Percentiles rank a stretch among this genome's conserved stretches.
phyloP scores from a whole-genome alignment of 2,113 vertebrate genomes.

The Globicephala melas region DNA sequence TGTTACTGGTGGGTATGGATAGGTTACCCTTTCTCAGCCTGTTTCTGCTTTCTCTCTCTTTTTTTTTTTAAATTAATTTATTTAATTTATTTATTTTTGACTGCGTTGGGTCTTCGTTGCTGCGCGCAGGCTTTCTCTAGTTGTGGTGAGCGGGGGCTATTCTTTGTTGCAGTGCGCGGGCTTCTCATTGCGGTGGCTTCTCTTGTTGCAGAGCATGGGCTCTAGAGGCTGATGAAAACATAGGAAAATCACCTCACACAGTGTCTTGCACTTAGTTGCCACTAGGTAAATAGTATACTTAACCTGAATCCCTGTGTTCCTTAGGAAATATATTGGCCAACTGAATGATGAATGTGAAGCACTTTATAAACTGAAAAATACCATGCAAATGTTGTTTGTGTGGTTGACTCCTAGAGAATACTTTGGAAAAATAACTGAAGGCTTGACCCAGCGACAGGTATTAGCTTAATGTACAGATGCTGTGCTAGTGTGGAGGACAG shows the following conservation, averaged over 20 bases:
- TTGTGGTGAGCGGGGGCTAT: too few relatives aligned
- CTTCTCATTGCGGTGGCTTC: too few relatives aligned
- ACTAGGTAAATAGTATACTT: not conserved
- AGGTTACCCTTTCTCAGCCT: not conserved
- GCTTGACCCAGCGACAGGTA: not conserved
- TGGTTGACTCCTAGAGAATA: not conserved
- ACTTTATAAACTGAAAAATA: conserved; percentile 30
- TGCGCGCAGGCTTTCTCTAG: too few relatives aligned
- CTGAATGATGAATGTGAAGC: not conserved
- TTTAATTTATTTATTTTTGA: too few relatives aligned
- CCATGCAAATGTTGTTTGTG: not conserved
- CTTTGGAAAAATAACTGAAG: not conserved
- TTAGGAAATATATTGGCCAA: not conserved
- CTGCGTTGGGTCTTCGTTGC: too few relatives aligned
- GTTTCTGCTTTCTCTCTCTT: not conserved
- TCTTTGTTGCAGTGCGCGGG: too few relatives aligned
- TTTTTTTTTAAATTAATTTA: not conserved
- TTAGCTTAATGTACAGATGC: not conserved
- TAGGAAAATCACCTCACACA: not conserved
- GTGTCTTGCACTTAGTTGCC: not conserved
- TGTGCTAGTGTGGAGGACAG: not conserved
- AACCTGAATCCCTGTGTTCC: not conserved
- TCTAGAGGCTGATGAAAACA: not conserved
- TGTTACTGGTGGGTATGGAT: not conserved
- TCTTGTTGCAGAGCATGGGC: too few relatives aligned